Evolutionary conservation across 2,797 vertebrate genomes (phyloP), one percentile per base, ranked within the genome.

Genomic region (Scomberomorus guttatus): DNA sequence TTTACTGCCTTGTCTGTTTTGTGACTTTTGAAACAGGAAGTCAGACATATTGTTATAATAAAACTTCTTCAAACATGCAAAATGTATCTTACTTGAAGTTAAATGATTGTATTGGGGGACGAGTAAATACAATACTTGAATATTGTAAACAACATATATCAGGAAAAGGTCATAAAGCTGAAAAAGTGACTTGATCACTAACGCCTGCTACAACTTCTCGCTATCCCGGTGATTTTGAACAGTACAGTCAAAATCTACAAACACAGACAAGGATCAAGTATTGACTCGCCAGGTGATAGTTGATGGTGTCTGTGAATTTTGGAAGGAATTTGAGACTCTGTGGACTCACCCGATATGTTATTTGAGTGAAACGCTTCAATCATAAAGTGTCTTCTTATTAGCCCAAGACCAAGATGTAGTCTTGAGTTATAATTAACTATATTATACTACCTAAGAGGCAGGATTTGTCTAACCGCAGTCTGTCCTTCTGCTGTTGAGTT

Each of bases 1-100:
- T 89, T 93, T 74, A 82, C 75, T 84, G 80, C 64, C 68, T 81
- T 75, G 72, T 65, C 78, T 77, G 74, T 81, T 86, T 70, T 83
- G 68, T 86, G 29, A 57, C 59, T 65, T 70, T 67, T 82, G 12
- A 84, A 63, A 77, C 65, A 80, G 70, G 71, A 85, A 73, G 66
- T 81, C 39, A 34, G 13, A 62, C 63, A 29, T 66, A 61, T 70
- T 85, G 60, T 75, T 66, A n/a, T 66, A 55, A 65, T 75, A 75
- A 65, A 79, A 22, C 8, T 77, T 46, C 51, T 70, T 80, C 46
- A 73, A 82, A 69, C 59, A 62, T 79, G 32, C 66, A 74, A 67
- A 48, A 78, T 70, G 57, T 78, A 78, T 72, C 42, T 73, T 52
- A 57, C 18, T 79, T 84, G 59, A 25, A 64, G 80, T 75, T 84